Percentiles rank a stretch among this genome's conserved stretches.
These are phyloP conservation scores for Leucania comma DNA, from an alignment of 2,888 invertebrate genomes.

Conservation along the genomic window DNA sequence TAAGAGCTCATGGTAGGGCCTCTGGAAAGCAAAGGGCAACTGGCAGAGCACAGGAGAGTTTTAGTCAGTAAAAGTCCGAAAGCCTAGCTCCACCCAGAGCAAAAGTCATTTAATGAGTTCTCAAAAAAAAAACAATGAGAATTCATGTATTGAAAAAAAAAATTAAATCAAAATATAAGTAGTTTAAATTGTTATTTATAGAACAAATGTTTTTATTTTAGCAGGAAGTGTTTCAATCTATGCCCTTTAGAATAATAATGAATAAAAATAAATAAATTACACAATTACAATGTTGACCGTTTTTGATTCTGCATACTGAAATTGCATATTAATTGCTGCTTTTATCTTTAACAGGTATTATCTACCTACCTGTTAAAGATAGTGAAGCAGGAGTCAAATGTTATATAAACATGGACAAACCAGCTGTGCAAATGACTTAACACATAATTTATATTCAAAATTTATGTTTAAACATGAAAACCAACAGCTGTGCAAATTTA, in stretches of 20 bases:
- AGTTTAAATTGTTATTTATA: neutral
- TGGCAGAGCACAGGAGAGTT: too few species aligned
- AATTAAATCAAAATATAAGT: neutral
- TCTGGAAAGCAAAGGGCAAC: too few species aligned
- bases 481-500: conserved; percentile 21
- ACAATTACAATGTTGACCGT: neutral
- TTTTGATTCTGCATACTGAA: neutral
- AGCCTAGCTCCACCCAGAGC: too few species aligned
- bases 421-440: neutral
- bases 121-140: too few species aligned
- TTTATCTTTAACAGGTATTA: conserved; percentile 15
- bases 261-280: conserved; percentile 11
- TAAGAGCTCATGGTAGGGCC: too few species aligned
- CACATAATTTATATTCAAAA: conserved; percentile 18
- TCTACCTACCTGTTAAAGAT: too few species aligned
- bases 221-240: conserved; percentile 2
- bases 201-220: conserved; percentile 4
- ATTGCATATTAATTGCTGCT: neutral
- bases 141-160: too few species aligned
- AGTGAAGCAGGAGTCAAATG: conserved; percentile 13
- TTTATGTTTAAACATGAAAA: conserved; percentile 6
- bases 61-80: too few species aligned
- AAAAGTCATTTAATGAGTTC: too few species aligned
- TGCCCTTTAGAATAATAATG: conserved; percentile 31
- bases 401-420: conserved; percentile 1